phyloP scores from a whole-genome alignment of 2,113 vertebrate species.

The Neotragus pygmaeus region DNA sequence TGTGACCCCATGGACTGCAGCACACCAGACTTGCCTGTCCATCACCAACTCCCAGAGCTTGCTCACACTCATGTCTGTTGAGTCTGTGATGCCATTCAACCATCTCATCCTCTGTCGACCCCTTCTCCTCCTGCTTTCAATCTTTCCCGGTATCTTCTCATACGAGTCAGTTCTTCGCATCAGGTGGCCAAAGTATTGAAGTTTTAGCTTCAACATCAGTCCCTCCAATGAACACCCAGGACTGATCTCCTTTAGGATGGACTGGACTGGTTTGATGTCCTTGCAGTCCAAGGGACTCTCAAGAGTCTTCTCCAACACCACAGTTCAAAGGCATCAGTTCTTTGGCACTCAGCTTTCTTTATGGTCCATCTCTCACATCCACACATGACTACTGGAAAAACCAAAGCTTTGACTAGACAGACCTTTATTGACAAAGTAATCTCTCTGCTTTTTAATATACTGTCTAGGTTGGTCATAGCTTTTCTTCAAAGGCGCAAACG shows the following conservation, averaged over 20 bases:
- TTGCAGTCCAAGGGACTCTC: background rate
- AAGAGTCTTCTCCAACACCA: background rate
- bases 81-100: background rate
- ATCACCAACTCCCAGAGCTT: background rate
- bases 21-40: background rate
- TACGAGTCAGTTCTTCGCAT: background rate
- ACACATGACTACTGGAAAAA: background rate
- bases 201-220: background rate
- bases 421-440: background rate
- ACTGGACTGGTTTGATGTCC: background rate
- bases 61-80: background rate
- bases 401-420: background rate
- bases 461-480: background rate
- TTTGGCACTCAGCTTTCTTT: background rate
- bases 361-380: background rate
- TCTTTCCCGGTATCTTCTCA: background rate
- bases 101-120: background rate
- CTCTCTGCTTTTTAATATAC: background rate
- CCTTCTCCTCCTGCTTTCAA: background rate
- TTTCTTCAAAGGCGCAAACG: background rate
- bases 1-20: background rate
- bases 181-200: background rate
- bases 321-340: background rate
- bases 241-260: background rate
- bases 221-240: background rate